phyloP scores from a whole-genome alignment of 1,140 invertebrate species.

The Aphaenogaster floridana region DNA sequence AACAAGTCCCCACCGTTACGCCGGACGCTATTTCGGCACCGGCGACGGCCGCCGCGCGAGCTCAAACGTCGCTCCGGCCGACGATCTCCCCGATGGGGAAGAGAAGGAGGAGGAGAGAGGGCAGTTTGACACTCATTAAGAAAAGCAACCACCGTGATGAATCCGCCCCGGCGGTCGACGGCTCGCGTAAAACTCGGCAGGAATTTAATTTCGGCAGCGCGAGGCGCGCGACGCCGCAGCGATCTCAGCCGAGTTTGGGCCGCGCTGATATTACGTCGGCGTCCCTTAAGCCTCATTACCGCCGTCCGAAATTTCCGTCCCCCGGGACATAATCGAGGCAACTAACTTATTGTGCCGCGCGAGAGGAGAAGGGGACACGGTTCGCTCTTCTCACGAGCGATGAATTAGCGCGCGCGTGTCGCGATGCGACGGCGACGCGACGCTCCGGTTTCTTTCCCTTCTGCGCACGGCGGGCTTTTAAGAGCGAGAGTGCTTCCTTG shows the following conservation, averaged over 20 bases:
- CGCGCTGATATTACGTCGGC: constrained; percentile 66
- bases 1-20: constrained; percentile 23
- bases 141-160: constrained; percentile 66
- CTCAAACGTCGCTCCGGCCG: constrained; percentile 25
- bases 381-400: constrained; percentile 52
- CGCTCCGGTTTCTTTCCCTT: constrained; percentile 63
- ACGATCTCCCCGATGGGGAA: not conserved
- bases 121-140: constrained; percentile 71
- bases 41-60: not conserved
- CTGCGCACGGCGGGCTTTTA: constrained; percentile 67
- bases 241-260: constrained; percentile 50
- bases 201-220: constrained; percentile 68
- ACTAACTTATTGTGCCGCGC: constrained; percentile 6
- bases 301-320: constrained; percentile 63
- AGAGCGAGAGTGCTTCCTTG: constrained; percentile 73
- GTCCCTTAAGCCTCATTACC: constrained; percentile 65
- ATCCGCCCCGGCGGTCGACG: not conserved
- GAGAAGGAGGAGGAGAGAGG: not conserved
- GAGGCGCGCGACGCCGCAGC: not conserved
- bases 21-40: constrained; percentile 19
- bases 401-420: constrained; percentile 64
- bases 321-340: not conserved
- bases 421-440: constrained; percentile 28
- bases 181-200: constrained; percentile 62
- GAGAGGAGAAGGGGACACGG: constrained; percentile 31